Percentiles rank a stretch among this genome's conserved stretches.
phyloP scores from a whole-genome alignment of 2,888 invertebrate species.

The Hypselothyrea guttata region DNA sequence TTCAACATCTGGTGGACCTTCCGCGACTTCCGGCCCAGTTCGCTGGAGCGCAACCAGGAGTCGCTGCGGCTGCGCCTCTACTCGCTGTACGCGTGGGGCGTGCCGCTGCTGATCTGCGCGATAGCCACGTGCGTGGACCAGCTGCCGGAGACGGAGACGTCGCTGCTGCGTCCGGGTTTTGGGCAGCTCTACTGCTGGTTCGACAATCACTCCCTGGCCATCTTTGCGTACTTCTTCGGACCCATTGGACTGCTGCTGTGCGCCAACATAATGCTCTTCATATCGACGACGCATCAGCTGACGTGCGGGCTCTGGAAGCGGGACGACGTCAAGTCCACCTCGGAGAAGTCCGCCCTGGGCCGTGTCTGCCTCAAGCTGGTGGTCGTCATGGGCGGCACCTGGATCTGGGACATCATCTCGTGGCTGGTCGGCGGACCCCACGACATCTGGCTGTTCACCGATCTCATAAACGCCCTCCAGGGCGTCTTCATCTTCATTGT shows the following conservation, averaged over 20 bases:
- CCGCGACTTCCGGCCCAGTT: constrained; percentile 92
- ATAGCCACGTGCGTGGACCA: constrained; percentile 89
- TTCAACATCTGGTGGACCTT: constrained; percentile 96
- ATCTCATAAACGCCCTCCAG: constrained; percentile 92
- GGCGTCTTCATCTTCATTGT: constrained; percentile 95
- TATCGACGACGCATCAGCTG: constrained; percentile 91
- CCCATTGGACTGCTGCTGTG: constrained; percentile 91
- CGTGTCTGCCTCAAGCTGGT: constrained; percentile 93
- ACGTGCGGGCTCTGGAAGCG: constrained; percentile 94
- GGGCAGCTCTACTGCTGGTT: constrained; percentile 91
- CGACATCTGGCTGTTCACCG: constrained; percentile 92
- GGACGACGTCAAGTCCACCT: constrained; percentile 93
- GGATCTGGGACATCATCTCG: constrained; percentile 92
- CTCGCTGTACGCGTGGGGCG: constrained; percentile 93
- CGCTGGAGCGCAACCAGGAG: constrained; percentile 93
- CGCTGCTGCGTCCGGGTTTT: constrained; percentile 89
- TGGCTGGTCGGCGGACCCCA: constrained; percentile 92
- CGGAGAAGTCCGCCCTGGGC: constrained; percentile 90
- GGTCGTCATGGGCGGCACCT: constrained; percentile 90
- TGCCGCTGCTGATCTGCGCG: constrained; percentile 89
- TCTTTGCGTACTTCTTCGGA: constrained; percentile 92
- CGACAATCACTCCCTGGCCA: constrained; percentile 88
- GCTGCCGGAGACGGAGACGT: constrained; percentile 84
- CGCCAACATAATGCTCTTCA: constrained; percentile 90
- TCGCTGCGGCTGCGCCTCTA: constrained; percentile 90